Percentiles rank a stretch among this genome's conserved stretches.
Evolutionary conservation across 1,140 invertebrate genomes (phyloP).

Genomic region (Lycorma delicatula): DNA sequence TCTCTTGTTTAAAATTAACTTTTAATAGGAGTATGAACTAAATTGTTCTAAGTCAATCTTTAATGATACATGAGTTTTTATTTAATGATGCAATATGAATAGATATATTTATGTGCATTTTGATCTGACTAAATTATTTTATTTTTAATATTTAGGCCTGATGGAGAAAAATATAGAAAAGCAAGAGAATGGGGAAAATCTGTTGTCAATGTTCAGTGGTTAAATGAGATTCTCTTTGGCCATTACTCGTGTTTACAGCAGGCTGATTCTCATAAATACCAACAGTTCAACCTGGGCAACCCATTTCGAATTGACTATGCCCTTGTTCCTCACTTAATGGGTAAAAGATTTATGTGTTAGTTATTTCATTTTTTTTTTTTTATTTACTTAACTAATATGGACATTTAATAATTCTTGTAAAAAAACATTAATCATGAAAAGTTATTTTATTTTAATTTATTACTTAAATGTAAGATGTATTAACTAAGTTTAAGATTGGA

Average conservation of each 20-base stretch:
- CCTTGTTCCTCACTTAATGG: conserved; percentile 81
- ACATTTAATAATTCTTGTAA: background rate
- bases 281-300: conserved; percentile 68
- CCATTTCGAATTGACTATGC: conserved; percentile 82
- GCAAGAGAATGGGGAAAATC: conserved; percentile 81
- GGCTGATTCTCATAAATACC: conserved; percentile 75
- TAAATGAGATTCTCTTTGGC: conserved; percentile 87
- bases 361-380: background rate
- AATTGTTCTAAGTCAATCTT: conserved; percentile 8
- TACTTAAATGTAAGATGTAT: too few species aligned
- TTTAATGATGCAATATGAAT: background rate
- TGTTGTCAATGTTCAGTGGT: conserved; percentile 87
- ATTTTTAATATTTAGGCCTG: conserved; percentile 48
- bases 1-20: conserved; percentile 37
- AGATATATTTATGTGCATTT: background rate
- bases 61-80: background rate
- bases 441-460: too few species aligned
- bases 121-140: conserved; percentile 11
- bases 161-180: conserved; percentile 79
- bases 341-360: conserved; percentile 39
- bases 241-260: conserved; percentile 72
- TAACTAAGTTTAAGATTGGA: too few species aligned
- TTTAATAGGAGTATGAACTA: conserved; percentile 62
- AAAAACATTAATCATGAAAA: too few species aligned
- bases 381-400: background rate